These are phyloP conservation scores for Meiosimyza platycephala DNA, from an alignment of 2,888 invertebrate species.

Conservation along the genomic window DNA sequence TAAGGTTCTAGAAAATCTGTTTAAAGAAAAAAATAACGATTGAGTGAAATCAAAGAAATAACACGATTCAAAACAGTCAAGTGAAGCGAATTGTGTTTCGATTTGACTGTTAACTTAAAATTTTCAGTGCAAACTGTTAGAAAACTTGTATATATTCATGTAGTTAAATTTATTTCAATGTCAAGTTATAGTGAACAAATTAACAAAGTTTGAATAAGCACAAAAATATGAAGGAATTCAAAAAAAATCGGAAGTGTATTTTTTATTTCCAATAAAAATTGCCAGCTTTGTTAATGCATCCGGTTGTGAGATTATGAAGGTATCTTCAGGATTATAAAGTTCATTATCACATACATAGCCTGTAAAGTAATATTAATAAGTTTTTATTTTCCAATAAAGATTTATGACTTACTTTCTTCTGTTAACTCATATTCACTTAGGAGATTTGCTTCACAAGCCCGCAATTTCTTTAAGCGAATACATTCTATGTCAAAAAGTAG, in stretches of 20 bases:
- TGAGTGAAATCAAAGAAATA: too few relatives aligned
- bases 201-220: background rate
- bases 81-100: too few relatives aligned
- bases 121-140: background rate
- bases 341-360: conserved; percentile 58
- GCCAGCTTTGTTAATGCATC: conserved; percentile 70
- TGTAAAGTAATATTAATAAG: background rate
- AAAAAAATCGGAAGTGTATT: conserved; percentile 69
- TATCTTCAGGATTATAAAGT: conserved; percentile 68
- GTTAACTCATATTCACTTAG: conserved; percentile 67
- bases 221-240: conserved; percentile 41
- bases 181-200: background rate
- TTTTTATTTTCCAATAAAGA: conserved; percentile 10
- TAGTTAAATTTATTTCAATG: conserved; percentile 22
- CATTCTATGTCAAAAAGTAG: conserved; percentile 71
- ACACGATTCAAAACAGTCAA: too few relatives aligned
- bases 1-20: conserved; percentile 75
- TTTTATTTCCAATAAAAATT: conserved; percentile 72
- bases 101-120: too few relatives aligned
- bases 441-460: conserved; percentile 61
- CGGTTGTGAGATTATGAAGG: conserved; percentile 68
- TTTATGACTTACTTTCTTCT: conserved; percentile 59
- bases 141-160: background rate
- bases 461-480: conserved; percentile 65
- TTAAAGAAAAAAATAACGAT: conserved; percentile 41